Conservation (phyloP, 2,888 invertebrate species). For the Synergus umbraculus region DNA sequence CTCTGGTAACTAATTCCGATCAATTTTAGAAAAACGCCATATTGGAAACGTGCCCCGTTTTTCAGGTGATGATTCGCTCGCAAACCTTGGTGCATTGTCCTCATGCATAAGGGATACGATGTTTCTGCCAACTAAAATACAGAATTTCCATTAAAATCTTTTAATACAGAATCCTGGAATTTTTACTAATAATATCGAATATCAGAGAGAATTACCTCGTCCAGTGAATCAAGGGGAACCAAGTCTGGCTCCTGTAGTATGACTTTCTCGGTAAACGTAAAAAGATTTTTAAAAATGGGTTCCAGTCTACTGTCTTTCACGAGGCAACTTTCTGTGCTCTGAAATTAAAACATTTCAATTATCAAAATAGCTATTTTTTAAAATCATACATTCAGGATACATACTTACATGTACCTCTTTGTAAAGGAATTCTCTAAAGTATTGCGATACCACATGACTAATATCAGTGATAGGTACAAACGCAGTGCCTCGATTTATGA, state of each 20-base stretch:
- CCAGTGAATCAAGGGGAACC: background rate
- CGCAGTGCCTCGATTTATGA: constrained; percentile 88
- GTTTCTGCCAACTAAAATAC: constrained; percentile 78
- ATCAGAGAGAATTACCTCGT: constrained; percentile 7
- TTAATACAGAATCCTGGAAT: background rate
- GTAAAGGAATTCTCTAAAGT: constrained; percentile 85
- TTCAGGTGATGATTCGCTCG: constrained; percentile 91
- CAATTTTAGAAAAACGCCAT: constrained; percentile 96
- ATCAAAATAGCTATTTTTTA: background rate
- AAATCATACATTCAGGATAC: constrained; percentile 49
- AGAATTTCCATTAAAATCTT: background rate
- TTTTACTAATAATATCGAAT: too few species aligned
- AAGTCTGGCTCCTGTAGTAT: background rate
- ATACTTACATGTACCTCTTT: constrained; percentile 82
- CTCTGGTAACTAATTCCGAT: constrained; percentile 95
- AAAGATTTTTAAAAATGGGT: constrained; percentile 5
- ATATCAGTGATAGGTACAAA: constrained; percentile 92
- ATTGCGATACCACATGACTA: constrained; percentile 87
- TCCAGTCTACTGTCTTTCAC: background rate
- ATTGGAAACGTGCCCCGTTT: constrained; percentile 93
- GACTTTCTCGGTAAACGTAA: background rate
- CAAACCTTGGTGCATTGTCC: constrained; percentile 89
- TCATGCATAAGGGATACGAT: constrained; percentile 97
- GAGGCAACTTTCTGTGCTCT: background rate
- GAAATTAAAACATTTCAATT: background rate